A percentile compares a stretch with the other conserved stretches of the same genome.
phyloP scores from a whole-genome alignment of 2,113 vertebrate species.

The Phylloscopus trochiloides region DNA sequence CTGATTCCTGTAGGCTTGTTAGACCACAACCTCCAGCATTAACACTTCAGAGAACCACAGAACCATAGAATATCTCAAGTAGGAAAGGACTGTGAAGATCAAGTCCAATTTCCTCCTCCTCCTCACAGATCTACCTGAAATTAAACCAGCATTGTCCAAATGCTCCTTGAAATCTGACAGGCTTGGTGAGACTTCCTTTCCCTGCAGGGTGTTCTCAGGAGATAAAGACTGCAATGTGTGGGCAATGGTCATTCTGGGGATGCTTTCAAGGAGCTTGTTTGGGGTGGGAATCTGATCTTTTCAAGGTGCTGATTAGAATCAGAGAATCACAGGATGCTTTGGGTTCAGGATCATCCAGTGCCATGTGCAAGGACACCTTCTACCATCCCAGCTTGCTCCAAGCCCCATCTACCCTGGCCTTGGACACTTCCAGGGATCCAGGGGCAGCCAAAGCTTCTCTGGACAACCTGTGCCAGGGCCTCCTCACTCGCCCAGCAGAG shows the following conservation, averaged over 20 bases:
- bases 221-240: neutral
- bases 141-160: neutral
- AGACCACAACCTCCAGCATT: neutral
- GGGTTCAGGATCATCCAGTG: neutral
- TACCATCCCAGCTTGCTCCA: accelerated
- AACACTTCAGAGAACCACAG: neutral
- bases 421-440: neutral
- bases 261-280: neutral
- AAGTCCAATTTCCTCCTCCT: neutral
- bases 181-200: neutral
- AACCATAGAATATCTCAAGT: neutral
- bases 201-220: neutral
- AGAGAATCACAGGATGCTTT: neutral
- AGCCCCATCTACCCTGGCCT: accelerated
- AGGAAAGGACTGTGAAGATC: neutral
- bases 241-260: neutral
- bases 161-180: neutral
- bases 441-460: neutral
- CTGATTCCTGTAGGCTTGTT: neutral
- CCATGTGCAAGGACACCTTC: neutral
- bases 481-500: accelerated
- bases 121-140: neutral
- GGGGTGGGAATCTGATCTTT: neutral
- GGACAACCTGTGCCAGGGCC: accelerated
- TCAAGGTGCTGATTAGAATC: neutral